A percentile compares a stretch with the other conserved stretches of the same genome.
phyloP scores from a whole-genome alignment of 2,888 invertebrate species.

The Drosophila prostipennis region DNA sequence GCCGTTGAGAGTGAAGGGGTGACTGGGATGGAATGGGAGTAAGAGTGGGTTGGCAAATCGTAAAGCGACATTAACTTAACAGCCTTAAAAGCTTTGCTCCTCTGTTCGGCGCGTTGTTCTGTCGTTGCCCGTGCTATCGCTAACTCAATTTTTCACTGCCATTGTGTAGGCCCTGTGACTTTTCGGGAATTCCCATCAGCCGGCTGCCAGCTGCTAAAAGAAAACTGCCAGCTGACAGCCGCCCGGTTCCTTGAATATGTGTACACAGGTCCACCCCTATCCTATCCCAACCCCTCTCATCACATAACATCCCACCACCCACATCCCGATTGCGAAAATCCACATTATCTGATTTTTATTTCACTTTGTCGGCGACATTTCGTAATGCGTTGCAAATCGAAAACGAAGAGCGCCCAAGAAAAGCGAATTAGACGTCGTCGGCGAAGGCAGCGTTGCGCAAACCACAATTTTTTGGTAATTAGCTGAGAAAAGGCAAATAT shows the following conservation, averaged over 20 bases:
- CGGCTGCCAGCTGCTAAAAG: conserved; percentile 7
- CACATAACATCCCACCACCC: not conserved
- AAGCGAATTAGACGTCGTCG: conserved; percentile 22
- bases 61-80: conserved; percentile 58
- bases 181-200: conserved; percentile 8
- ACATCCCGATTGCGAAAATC: conserved; percentile 50
- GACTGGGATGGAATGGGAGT: too few species aligned
- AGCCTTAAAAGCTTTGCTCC: conserved; percentile 70
- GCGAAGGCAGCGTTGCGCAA: conserved; percentile 34
- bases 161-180: conserved; percentile 49
- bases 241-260: not conserved
- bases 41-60: conserved; percentile 15
- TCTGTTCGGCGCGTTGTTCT: conserved; percentile 23
- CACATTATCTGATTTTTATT: conserved; percentile 60
- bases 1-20: too few species aligned
- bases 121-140: conserved; percentile 36
- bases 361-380: conserved; percentile 61
- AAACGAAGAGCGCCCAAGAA: conserved; percentile 57
- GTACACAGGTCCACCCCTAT: not conserved
- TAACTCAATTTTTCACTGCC: conserved; percentile 67
- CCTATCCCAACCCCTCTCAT: not conserved
- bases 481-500: conserved; percentile 48
- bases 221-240: conserved; percentile 25
- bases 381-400: conserved; percentile 75
- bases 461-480: conserved; percentile 68